Conservation (phyloP, 2,888 invertebrate genomes). For the Amiota communis region DNA sequence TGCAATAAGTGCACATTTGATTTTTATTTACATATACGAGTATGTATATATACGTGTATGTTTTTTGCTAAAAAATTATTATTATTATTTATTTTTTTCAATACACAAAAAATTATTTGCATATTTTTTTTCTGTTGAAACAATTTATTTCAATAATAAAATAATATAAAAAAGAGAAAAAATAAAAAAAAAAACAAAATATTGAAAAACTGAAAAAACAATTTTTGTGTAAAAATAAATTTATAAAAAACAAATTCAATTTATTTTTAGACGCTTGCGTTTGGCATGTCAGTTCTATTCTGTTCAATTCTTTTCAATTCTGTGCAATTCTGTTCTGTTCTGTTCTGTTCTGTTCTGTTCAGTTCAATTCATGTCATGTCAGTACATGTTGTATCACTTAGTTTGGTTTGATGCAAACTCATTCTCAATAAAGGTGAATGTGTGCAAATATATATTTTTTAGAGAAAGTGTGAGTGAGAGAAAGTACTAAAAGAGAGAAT, state of each 20-base stretch:
- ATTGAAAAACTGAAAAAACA: neutral
- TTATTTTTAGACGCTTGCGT: slow-evolving; percentile 13
- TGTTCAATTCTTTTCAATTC: neutral
- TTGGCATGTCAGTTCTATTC: neutral
- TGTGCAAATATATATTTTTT: too few species aligned
- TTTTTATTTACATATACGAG: neutral
- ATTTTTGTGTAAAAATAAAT: neutral
- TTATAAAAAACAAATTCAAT: slow-evolving; percentile 7
- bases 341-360: neutral
- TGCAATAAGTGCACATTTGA: slow-evolving; percentile 31
- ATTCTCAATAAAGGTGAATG: too few species aligned
- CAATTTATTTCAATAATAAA: slow-evolving; percentile 4
- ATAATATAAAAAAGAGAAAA: neutral
- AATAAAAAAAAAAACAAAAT: neutral
- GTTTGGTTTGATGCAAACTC: too few species aligned
- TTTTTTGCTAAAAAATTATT: neutral
- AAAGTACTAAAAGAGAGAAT: too few species aligned
- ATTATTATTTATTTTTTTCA: neutral
- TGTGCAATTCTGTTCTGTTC: neutral
- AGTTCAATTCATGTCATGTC: neutral
- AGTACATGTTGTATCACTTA: too few species aligned
- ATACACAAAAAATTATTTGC: neutral
- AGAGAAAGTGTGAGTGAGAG: neutral
- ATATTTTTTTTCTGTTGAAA: slow-evolving; percentile 12
- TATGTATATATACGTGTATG: neutral